Percentiles rank a stretch among this genome's conserved stretches.
Conservation (phyloP, 2,888 invertebrate species). For the Panopea generosa region DNA sequence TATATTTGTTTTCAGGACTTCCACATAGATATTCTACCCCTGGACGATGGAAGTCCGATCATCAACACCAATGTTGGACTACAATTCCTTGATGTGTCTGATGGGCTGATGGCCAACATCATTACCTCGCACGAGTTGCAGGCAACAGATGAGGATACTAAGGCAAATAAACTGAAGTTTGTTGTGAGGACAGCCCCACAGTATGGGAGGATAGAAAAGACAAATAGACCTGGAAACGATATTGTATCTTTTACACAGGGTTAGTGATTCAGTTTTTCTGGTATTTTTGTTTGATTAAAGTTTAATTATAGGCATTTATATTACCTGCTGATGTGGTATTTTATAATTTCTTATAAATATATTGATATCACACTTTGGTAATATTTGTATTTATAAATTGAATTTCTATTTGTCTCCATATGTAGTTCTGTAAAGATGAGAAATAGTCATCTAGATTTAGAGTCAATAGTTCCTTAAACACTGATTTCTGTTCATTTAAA, state of each 20-base stretch:
- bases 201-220: slow-evolving; percentile 78
- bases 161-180: slow-evolving; percentile 71
- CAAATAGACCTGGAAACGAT: slow-evolving; percentile 62
- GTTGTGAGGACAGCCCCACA: slow-evolving; percentile 74
- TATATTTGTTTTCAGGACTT: slow-evolving; percentile 77
- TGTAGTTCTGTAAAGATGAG: no score
- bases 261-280: no score
- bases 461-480: no score
- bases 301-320: no score
- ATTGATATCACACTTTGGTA: no score
- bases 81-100: slow-evolving; percentile 76
- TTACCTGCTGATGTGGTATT: no score
- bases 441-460: no score
- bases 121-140: slow-evolving; percentile 76
- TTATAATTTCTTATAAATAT: no score
- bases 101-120: slow-evolving; percentile 70
- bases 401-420: no score
- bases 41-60: slow-evolving; percentile 82
- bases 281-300: neutral
- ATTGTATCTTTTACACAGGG: slow-evolving; percentile 79
- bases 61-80: slow-evolving; percentile 79
- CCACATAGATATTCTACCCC: slow-evolving; percentile 75
- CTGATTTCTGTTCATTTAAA: no score
- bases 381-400: no score
- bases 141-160: slow-evolving; percentile 78